Evolutionary conservation across 2,797 vertebrate genomes (phyloP), one percentile per base, ranked within the genome.

Genomic region (Philypnodon macrostomus): DNA sequence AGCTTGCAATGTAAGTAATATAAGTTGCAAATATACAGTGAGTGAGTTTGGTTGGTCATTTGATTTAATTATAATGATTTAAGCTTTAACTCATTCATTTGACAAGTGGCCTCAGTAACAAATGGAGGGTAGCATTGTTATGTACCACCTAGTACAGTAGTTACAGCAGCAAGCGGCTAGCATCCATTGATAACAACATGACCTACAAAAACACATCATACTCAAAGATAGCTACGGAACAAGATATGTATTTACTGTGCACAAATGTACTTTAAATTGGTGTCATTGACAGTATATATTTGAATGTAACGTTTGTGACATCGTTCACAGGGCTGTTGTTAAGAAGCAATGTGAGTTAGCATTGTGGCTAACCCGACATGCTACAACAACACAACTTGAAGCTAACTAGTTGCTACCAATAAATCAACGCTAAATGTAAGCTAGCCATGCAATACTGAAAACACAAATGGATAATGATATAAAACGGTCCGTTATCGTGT

Each of bases 331-430:
- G 15, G 8, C 10, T 35, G 17, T 27, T 30, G 23, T 7, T 44
- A 7, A 7, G 3, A 13, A 36, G 16, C 1, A 29, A 17, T 4
- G 13, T 13, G 19, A 7, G 46, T 19, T 63, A 53, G 26, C 42
- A 73, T 63, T 1, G 41, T 30, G 42, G 73, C 78, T 80, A 85
- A 63, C 35, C 71, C 75, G 78, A 53, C 46, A 27, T 49, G 23
- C 15, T 21, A 65, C 37, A 48, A 56, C 49, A 62, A 74, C 70
- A 76, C 32, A 63, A 33, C 21, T 4, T 5, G 6, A 33, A 17
- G 74, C 56, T 73, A 65, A 48, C 54, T 16, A 4, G 15, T 45
- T 18, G 30, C 38, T 7, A 40, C 37, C 63, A 52, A 27, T 27
- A 7, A 14, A 27, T 15, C 13, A 41, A 41, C 39, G 59, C 29